Base-by-base conservation (phyloP, 2,113 vertebrate species). In the Phyllopteryx taeniolatus region DNA sequence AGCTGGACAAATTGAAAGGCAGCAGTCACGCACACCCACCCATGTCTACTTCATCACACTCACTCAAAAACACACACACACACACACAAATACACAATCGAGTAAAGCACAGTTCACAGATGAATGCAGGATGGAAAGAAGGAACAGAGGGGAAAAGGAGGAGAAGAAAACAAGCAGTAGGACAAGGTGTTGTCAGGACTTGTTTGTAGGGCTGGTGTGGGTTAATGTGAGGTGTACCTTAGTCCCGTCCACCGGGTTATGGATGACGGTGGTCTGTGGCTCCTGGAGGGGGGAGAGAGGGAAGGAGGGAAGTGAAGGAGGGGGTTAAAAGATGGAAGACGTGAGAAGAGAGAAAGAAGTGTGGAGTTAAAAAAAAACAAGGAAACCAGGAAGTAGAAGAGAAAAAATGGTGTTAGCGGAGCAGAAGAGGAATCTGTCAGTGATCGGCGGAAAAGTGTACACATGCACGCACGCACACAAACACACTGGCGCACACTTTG, bases 251-350 rank as follows among this genome's bases (percentile, higher is more conserved):
- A 86, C 77, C 71, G 90, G 91, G 83, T 93, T 93, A 90, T 93
- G 92, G 89, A 93, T 93, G 87, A 93, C 91, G 68, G 91, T 92
- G 83, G 90, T 91, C 88, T 93, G 91, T 83, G 91, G 89, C 79
- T 92, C 91, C 91, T 93, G 85, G 74, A 88, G 78, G 71, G 71
- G 80, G 63, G 75, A 57, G 56, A 57, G 56, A 57, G n/a, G 9
- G 0, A 27, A 57, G n/a, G 56, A 57, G 56, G n/a, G 13, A 61
- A 15, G 13, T 35, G 59, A 5, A 68, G 54, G 73, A 63, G 61
- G 44, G 39, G 35, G 43, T 33, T 60, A 76, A 59, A 64, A 68
- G 67, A 68, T 77, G 71, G 70, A 77, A 59, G 49, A 76, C 74
- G 74, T 33, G 65, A 74, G 68, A 12, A 56, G 19, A 27, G 49